phyloP scores from a whole-genome alignment of 2,888 invertebrate species.

The Ceratothoa steindachneri region DNA sequence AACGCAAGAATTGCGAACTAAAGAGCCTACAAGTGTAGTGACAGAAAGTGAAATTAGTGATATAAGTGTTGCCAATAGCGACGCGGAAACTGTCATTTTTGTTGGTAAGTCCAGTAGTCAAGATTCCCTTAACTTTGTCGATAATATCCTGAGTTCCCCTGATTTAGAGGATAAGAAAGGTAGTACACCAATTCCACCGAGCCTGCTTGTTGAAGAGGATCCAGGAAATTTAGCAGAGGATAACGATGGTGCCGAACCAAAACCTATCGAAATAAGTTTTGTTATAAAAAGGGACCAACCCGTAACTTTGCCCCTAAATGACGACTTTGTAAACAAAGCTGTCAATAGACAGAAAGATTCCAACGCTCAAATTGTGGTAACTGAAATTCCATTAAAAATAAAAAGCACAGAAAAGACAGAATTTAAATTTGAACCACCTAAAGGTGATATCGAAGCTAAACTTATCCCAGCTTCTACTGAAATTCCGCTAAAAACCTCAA shows the following conservation, averaged over 20 bases:
- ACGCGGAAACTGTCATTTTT: neutral
- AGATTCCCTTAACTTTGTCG: neutral
- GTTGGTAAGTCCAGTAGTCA: neutral
- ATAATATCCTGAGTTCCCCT: neutral
- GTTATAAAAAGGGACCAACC: neutral
- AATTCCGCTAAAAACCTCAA: neutral
- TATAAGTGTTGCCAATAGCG: neutral
- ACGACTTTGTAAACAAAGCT: neutral
- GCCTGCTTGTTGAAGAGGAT: too few relatives aligned
- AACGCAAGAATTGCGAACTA: too few relatives aligned
- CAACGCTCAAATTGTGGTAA: neutral
- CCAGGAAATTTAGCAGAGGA: too few relatives aligned
- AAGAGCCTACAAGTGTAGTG: too few relatives aligned
- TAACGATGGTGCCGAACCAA: neutral
- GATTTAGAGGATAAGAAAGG: neutral
- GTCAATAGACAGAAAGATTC: neutral
- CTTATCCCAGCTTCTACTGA: neutral
- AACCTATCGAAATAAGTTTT: neutral
- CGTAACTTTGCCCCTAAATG: neutral
- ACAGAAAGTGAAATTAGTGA: conserved; percentile 5
- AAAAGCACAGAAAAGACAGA: neutral
- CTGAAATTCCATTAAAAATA: neutral
- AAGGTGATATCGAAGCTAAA: neutral
- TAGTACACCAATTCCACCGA: neutral
- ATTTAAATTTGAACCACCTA: neutral